Percentiles rank a stretch among this genome's conserved stretches.
Conservation (phyloP, 2,888 invertebrate species). For the Nesidiocoris tenuis region DNA sequence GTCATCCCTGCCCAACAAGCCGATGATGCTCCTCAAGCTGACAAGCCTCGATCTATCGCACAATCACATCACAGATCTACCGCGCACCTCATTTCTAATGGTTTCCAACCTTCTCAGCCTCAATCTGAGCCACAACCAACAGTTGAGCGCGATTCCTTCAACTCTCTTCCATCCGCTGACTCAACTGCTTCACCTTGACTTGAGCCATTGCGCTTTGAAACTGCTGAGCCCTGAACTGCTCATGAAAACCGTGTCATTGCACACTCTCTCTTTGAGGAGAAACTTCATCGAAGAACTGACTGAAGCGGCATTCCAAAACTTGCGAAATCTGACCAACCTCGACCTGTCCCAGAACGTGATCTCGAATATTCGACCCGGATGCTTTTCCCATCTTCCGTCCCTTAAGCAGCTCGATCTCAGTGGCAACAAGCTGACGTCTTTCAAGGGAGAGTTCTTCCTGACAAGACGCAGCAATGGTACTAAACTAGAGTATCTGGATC, state of each 20-base stretch:
- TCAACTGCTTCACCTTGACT: conserved; percentile 68
- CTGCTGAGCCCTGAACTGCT: conserved; percentile 72
- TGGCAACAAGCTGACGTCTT: conserved; percentile 75
- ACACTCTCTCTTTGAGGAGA: conserved; percentile 67
- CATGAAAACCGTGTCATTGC: conserved; percentile 65
- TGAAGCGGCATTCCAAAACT: conserved; percentile 73
- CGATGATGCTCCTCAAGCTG: conserved; percentile 65
- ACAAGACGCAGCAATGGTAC: conserved; percentile 56
- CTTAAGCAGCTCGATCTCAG: conserved; percentile 70
- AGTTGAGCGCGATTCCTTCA: conserved; percentile 63
- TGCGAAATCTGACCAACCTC: conserved; percentile 66
- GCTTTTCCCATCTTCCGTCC: conserved; percentile 76
- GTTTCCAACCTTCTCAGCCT: conserved; percentile 68
- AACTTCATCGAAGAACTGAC: conserved; percentile 76
- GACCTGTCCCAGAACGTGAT: conserved; percentile 79
- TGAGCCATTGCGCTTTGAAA: conserved; percentile 73
- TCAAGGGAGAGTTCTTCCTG: conserved; percentile 82
- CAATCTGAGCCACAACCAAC: conserved; percentile 74
- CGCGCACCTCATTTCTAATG: conserved; percentile 66
- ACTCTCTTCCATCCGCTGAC: conserved; percentile 70
- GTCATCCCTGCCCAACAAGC: conserved; percentile 64
- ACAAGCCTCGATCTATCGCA: conserved; percentile 74
- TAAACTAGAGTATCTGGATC: conserved; percentile 74
- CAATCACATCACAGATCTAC: conserved; percentile 73
- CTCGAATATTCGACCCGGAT: conserved; percentile 69